These are phyloP conservation scores for Drosophila insularis DNA, from an alignment of 1,140 invertebrate species.

Conservation along the genomic window DNA sequence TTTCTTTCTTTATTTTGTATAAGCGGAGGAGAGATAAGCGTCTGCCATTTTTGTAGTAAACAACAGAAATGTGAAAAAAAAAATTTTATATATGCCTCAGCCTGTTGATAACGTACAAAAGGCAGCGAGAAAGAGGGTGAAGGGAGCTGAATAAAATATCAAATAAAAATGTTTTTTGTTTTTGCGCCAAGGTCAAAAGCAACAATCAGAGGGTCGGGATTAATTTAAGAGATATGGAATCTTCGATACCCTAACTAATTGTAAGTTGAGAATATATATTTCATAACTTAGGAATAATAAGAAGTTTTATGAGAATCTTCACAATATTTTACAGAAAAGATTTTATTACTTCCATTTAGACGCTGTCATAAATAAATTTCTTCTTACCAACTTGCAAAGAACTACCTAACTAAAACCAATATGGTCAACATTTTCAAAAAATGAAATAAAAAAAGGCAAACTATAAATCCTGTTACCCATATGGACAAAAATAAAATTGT, in stretches of 20 bases:
- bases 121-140: background rate
- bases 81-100: background rate
- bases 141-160: constrained; percentile 46
- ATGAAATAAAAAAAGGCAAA: background rate
- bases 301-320: no score
- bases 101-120: constrained; percentile 46
- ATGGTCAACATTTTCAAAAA: background rate
- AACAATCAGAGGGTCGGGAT: constrained; percentile 17
- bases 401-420: background rate
- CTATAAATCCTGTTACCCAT: constrained; percentile 49
- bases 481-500: constrained; percentile 5
- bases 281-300: background rate
- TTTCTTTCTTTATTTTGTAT: constrained; percentile 14
- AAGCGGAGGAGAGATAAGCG: constrained; percentile 55
- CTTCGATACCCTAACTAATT: background rate
- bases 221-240: background rate
- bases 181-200: constrained; percentile 61
- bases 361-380: background rate
- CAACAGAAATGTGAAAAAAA: constrained; percentile 42
- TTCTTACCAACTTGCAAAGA: background rate
- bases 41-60: constrained; percentile 72
- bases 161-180: constrained; percentile 43
- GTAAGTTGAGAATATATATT: background rate
- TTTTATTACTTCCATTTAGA: no score
- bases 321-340: no score